These are phyloP conservation scores for Podarcis lilfordi DNA, from an alignment of 2,797 vertebrate genomes.

Conservation along the genomic window DNA sequence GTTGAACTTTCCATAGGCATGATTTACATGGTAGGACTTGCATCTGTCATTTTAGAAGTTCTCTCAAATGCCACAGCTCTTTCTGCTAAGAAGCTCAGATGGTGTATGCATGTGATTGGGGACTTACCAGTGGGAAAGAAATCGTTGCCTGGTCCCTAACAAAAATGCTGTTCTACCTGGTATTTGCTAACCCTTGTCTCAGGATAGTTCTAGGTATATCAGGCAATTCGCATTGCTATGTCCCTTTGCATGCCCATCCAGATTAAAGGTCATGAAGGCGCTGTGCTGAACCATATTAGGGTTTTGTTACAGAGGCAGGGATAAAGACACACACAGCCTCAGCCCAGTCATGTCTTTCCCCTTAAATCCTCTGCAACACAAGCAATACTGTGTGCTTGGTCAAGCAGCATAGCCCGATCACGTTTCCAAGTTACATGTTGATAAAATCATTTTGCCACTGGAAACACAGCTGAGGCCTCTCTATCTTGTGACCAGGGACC, in stretches of 20 bases:
- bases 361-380: background rate
- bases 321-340: background rate
- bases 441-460: background rate
- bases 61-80: background rate
- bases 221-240: background rate
- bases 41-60: background rate
- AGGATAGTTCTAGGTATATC: background rate
- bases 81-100: background rate
- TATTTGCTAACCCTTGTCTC: background rate
- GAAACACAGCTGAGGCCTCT: background rate
- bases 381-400: background rate
- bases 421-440: background rate
- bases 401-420: background rate
- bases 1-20: background rate
- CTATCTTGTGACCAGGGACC: background rate
- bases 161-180: background rate
- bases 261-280: background rate
- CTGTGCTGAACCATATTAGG: background rate
- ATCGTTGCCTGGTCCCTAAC: background rate
- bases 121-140: background rate
- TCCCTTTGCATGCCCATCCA: background rate
- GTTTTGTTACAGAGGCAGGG: background rate
- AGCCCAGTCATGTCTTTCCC: background rate
- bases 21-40: background rate
- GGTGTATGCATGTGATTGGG: background rate